Base-by-base conservation (phyloP, 2,113 vertebrate species). In the Cebus imitator region DNA sequence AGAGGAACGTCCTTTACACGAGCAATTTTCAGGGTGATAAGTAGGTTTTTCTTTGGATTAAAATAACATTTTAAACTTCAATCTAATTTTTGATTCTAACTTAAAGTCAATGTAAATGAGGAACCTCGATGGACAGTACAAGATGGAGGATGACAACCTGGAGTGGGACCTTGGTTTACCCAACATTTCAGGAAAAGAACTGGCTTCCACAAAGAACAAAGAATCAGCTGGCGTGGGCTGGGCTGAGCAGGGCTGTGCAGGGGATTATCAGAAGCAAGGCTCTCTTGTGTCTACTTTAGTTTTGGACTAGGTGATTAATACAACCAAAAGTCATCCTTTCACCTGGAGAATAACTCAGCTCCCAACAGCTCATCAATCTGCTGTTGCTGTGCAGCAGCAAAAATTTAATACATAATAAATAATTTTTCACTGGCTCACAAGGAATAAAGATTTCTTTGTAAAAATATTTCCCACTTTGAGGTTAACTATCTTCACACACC, bases 381-480 rank as follows among this genome's bases (percentile, higher is more conserved):
- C 70, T 95, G 55, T 94, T 86, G 88, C 91, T 86, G 91, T 92
- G 78, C 82, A 92, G 88, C 57, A 86, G 55, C 72, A 96, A 89
- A 97, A 81, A 61, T 81, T 80, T 96, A 96, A 92, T 97, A 96
- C 58, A 61, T 86, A 92, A 95, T 96, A 96, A 90, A 95, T 96
- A 96, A 88, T 45, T 80, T 84, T 94, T 89, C 72, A 55, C 40
- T 68, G 32, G n/a, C 61, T 94, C 72, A 61, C 82, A 95, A 83
- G 68, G 45, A 91, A 86, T 78, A 50, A 89, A 86, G 66, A 61
- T 75, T 93, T 93, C 81, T 97, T 88, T 89, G 78, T 93, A 89
- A 83, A 88, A 91, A n/a, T 91, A 70, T 64, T 96, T 91, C 27
- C 20, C 30, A 80, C 89, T 81, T 95, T 87, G 88, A 95, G 30